These are phyloP conservation scores for Desoria tigrina DNA, from an alignment of 2,888 invertebrate genomes.

Conservation along the genomic window DNA sequence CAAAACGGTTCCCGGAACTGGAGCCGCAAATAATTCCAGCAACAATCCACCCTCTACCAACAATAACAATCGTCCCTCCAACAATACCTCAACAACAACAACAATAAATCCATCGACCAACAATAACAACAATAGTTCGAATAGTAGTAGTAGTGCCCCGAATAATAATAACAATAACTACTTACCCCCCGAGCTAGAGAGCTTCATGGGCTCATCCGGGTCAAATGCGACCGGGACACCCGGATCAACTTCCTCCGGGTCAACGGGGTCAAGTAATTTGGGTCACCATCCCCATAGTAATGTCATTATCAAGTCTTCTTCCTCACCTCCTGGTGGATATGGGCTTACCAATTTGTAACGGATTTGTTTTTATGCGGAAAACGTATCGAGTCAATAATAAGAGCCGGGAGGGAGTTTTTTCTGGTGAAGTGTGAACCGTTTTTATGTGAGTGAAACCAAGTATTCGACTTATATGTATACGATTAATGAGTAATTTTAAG, in stretches of 20 bases:
- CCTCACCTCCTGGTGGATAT: not conserved
- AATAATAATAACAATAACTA: constrained; percentile 47
- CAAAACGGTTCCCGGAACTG: constrained; percentile 67
- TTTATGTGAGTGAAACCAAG: too few species aligned
- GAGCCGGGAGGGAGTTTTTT: too few species aligned
- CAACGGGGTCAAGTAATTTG: constrained; percentile 7
- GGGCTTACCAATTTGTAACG: constrained; percentile 15
- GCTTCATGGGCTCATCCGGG: constrained; percentile 18
- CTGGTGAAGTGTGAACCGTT: too few species aligned
- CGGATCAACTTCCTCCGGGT: constrained; percentile 17
- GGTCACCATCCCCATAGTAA: not conserved
- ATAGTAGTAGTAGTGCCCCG: constrained; percentile 14
- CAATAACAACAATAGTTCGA: constrained; percentile 19
- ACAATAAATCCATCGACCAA: constrained; percentile 22
- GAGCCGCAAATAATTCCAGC: constrained; percentile 58
- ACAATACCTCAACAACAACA: constrained; percentile 55
- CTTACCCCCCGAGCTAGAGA: constrained; percentile 45
- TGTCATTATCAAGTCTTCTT: not conserved
- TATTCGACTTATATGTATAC: too few species aligned
- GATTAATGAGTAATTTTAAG: too few species aligned
- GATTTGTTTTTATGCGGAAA: not conserved
- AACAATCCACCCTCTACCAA: constrained; percentile 62
- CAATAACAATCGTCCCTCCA: constrained; percentile 64
- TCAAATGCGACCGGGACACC: constrained; percentile 14
- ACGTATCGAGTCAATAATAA: too few species aligned